These are phyloP conservation scores for Ophioninae sp. DNA, from an alignment of 2,888 invertebrate species.

Conservation along the genomic window DNA sequence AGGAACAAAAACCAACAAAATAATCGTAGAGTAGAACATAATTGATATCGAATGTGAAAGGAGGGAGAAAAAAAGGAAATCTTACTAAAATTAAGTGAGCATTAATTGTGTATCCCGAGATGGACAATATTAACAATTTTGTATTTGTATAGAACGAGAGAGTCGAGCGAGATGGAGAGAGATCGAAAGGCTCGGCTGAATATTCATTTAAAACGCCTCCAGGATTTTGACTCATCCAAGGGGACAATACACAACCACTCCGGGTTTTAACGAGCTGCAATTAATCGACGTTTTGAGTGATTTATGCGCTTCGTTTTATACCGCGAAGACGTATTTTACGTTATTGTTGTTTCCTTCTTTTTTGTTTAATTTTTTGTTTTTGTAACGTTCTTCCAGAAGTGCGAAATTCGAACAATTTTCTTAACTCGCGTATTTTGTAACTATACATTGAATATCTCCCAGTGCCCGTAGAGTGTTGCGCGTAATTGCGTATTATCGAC, in stretches of 20 bases:
- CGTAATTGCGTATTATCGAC: neutral
- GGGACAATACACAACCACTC: constrained; percentile 32
- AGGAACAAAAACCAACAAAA: constrained; percentile 39
- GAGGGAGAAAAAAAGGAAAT: constrained; percentile 54
- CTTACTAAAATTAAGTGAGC: constrained; percentile 69
- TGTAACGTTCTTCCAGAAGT: constrained; percentile 64
- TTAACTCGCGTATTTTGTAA: neutral
- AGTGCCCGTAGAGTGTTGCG: constrained; percentile 28
- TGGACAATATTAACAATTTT: constrained; percentile 79
- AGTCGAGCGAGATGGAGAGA: constrained; percentile 34
- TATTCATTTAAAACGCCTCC: constrained; percentile 54
- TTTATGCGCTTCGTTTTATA: constrained; percentile 60
- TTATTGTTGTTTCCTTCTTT: constrained; percentile 29
- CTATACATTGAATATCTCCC: neutral
- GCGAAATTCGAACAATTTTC: neutral
- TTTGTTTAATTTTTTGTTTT: neutral
- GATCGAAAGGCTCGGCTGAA: constrained; percentile 49
- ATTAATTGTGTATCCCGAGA: constrained; percentile 74
- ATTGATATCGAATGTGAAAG: constrained; percentile 64
- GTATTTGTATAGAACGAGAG: constrained; percentile 76
- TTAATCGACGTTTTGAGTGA: constrained; percentile 60
- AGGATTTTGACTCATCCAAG: constrained; percentile 54
- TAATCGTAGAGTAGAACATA: constrained; percentile 69
- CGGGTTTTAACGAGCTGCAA: constrained; percentile 52
- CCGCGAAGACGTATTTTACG: constrained; percentile 44